Base-by-base conservation (phyloP, 2,888 invertebrate species). In the Drosophila mayaguana region DNA sequence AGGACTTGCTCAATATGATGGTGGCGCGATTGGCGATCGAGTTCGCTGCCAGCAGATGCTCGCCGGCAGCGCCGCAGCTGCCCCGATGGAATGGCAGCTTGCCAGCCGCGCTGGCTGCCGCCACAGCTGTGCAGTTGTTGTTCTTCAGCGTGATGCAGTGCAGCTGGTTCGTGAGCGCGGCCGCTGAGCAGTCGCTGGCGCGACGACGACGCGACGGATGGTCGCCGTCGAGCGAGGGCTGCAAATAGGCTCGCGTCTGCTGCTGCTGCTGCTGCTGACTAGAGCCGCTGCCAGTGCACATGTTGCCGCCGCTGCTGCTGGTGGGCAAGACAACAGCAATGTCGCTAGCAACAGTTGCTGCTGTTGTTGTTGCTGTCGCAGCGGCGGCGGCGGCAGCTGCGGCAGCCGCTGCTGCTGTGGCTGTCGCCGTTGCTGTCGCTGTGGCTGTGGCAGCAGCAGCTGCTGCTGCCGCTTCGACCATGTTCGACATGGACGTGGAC, bases 21-120 rank as follows among this genome's bases (percentile, higher is more conserved):
- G 93, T 92, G 46, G 92, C 89, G 8, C 92, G 90, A 82, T 92
- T 92, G 71, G 92, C 92, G 62, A 92, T 92, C 18, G 92, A 92
- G 63, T 92, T 92, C 69, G 90, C 92, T 0, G 92, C 92, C 68
- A 92, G 43, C 38, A 92, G 63, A 72, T 92, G 92, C 45, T 92
- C 92, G 0, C 92, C 92, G 9, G 92, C 91, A 0, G 90, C 91
- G 3, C 92, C 92, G 43, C 92, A 92, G 65, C 92, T 92, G 72
- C 92, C 92, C 25, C 92, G 92, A 86, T 92, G 92, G 36, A 92
- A 81, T 2, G 92, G 91, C 65, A 90, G 63, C 48, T 83, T 79
- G 50, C 73, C 75, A 9, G 59, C 72, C 40, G 80, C 36, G 59
- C 75, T 28, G 67, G 68, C 90, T 80, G 68, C 91, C 81, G 38